Evolutionary conservation across 2,888 invertebrate genomes (phyloP).

Genomic region (Drosophila seclusa): DNA sequence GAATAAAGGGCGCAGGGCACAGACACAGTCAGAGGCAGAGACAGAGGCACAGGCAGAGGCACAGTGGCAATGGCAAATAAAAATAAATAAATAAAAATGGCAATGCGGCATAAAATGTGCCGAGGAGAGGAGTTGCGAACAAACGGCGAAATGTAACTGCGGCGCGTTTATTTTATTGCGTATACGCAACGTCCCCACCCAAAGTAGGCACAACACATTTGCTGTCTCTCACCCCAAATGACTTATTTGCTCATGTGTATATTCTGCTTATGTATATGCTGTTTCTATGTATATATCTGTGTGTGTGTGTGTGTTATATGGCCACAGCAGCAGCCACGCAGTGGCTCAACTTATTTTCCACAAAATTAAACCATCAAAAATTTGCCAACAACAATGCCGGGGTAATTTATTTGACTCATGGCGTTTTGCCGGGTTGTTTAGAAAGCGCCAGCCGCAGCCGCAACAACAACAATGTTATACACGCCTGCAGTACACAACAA

Average conservation of each 20-base stretch:
- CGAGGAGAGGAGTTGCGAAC: constrained; percentile 52
- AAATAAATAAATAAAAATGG: constrained; percentile 80
- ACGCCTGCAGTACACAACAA: constrained; percentile 48
- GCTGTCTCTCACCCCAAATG: constrained; percentile 12
- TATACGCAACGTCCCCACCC: constrained; percentile 60
- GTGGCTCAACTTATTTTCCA: constrained; percentile 82
- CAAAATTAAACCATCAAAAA: constrained; percentile 82
- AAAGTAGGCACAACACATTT: constrained; percentile 72
- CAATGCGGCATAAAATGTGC: constrained; percentile 78
- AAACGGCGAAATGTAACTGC: constrained; percentile 70
- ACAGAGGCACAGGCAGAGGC: constrained; percentile 45
- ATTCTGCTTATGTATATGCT: constrained; percentile 18
- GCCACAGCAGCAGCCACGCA: constrained; percentile 71
- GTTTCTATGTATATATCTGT: constrained; percentile 28
- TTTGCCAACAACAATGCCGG: constrained; percentile 81
- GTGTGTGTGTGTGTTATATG: constrained; percentile 51
- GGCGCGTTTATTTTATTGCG: constrained; percentile 79
- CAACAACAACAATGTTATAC: constrained; percentile 40
- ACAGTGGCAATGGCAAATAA: constrained; percentile 65
- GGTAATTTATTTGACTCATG: constrained; percentile 81
- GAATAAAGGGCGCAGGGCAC: constrained; percentile 68
- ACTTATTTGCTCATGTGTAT: constrained; percentile 48
- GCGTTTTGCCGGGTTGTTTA: constrained; percentile 73
- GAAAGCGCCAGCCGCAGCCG: constrained; percentile 64
- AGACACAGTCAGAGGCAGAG: constrained; percentile 16